Conservation (phyloP, 2,113 vertebrate species). For the Hippocampus abdominalis region DNA sequence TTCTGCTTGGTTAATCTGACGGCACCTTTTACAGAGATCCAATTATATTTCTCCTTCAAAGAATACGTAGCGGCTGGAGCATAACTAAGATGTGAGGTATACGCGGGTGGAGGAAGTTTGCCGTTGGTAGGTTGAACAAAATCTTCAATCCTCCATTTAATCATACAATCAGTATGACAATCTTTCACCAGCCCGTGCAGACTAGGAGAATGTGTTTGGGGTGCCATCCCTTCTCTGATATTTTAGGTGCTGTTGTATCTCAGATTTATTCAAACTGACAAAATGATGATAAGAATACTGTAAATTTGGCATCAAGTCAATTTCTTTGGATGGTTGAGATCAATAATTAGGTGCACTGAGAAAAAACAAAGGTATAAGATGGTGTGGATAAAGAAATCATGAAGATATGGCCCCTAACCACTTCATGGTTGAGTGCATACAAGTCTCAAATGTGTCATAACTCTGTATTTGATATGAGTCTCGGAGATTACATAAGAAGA, state of each 20-base stretch:
- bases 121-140: conserved; percentile 3
- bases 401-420: too few relatives aligned
- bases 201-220: conserved; percentile 27
- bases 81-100: conserved; percentile 56
- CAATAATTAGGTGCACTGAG: too few relatives aligned
- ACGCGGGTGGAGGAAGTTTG: conserved; percentile 11
- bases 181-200: conserved; percentile 47
- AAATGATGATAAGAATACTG: not conserved
- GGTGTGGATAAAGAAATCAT: too few relatives aligned
- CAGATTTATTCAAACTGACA: not conserved
- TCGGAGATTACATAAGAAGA: too few relatives aligned
- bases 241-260: not conserved
- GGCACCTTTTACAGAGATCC: conserved; percentile 73
- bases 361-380: too few relatives aligned
- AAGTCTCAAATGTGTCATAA: too few relatives aligned
- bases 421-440: too few relatives aligned
- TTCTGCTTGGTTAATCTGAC: conserved; percentile 75
- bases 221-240: conserved; percentile 30
- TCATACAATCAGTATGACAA: conserved; percentile 64
- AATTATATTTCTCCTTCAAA: conserved; percentile 75
- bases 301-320: too few relatives aligned
- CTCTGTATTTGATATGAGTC: too few relatives aligned
- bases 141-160: conserved; percentile 59
- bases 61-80: conserved; percentile 63
- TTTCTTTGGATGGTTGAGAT: not conserved